These are phyloP conservation scores for Drosophila tropicalis DNA, from an alignment of 1,140 invertebrate genomes.

Conservation along the genomic window DNA sequence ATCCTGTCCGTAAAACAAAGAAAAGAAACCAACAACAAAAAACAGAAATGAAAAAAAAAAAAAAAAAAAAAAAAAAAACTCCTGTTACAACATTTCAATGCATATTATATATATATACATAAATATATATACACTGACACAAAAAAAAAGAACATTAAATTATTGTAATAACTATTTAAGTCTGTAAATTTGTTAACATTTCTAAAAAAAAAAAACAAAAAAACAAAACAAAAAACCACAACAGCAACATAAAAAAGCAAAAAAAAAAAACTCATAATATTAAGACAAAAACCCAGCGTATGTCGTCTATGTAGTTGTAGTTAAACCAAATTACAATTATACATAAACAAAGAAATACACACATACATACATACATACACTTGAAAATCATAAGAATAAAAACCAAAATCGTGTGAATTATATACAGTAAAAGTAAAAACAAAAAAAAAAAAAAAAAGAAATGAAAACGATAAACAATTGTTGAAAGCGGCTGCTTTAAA, in stretches of 20 bases:
- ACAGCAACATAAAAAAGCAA: background rate
- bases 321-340: conserved; percentile 67
- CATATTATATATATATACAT: conserved; percentile 44
- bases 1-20: background rate
- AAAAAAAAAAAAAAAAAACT: conserved; percentile 6
- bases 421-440: conserved; percentile 55
- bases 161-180: conserved; percentile 67
- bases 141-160: conserved; percentile 45
- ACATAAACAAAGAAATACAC: conserved; percentile 31
- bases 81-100: conserved; percentile 53
- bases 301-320: conserved; percentile 60
- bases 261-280: conserved; percentile 22
- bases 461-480: conserved; percentile 57
- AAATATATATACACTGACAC: conserved; percentile 36
- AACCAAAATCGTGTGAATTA: conserved; percentile 53
- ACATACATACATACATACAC: conserved; percentile 17
- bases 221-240: background rate
- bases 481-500: conserved; percentile 75
- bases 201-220: conserved; percentile 38
- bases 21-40: background rate
- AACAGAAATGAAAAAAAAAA: background rate
- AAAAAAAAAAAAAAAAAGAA: conserved; percentile 40
- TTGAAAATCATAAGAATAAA: conserved; percentile 24
- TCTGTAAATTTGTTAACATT: conserved; percentile 77
- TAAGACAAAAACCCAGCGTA: conserved; percentile 38